Percentiles rank a stretch among this genome's conserved stretches.
Evolutionary conservation across 2,113 vertebrate genomes (phyloP).

Genomic region (Trinectes maculatus): DNA sequence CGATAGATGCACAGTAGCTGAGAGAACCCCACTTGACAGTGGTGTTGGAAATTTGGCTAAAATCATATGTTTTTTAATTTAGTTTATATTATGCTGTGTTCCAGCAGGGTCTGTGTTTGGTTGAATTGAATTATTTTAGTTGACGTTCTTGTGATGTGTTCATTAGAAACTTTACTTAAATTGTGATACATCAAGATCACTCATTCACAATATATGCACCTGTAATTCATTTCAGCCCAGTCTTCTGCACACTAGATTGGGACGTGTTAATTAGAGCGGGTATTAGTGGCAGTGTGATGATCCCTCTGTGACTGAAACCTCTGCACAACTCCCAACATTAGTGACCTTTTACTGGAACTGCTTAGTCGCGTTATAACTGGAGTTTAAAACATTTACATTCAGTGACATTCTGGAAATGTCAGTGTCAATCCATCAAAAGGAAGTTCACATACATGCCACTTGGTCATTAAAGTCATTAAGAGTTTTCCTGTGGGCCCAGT

Average conservation of each 20-base stretch:
- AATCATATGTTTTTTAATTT: too few relatives aligned
- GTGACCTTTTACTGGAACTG: constrained; percentile 41
- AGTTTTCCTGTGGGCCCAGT: not conserved
- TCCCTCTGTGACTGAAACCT: constrained; percentile 24
- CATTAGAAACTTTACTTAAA: too few relatives aligned
- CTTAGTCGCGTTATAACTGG: constrained; percentile 30
- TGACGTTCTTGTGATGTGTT: too few relatives aligned
- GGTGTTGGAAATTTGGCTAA: too few relatives aligned
- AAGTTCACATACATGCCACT: not conserved
- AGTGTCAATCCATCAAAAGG: constrained; percentile 18
- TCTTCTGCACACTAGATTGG: not conserved
- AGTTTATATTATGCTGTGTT: too few relatives aligned
- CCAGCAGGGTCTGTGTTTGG: too few relatives aligned
- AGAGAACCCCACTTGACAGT: too few relatives aligned
- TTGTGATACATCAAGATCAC: too few relatives aligned
- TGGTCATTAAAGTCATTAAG: not conserved
- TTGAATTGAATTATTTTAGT: too few relatives aligned
- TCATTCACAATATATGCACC: too few relatives aligned
- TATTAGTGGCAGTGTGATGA: constrained; percentile 25
- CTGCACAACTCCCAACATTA: constrained; percentile 10
- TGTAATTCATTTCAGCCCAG: too few relatives aligned
- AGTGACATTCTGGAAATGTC: constrained; percentile 60
- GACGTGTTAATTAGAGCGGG: constrained; percentile 2
- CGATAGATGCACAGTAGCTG: too few relatives aligned
- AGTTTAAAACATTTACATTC: constrained; percentile 31